These are phyloP conservation scores for Synanthedon formicaeformis DNA, from an alignment of 2,888 invertebrate genomes.

Conservation along the genomic window DNA sequence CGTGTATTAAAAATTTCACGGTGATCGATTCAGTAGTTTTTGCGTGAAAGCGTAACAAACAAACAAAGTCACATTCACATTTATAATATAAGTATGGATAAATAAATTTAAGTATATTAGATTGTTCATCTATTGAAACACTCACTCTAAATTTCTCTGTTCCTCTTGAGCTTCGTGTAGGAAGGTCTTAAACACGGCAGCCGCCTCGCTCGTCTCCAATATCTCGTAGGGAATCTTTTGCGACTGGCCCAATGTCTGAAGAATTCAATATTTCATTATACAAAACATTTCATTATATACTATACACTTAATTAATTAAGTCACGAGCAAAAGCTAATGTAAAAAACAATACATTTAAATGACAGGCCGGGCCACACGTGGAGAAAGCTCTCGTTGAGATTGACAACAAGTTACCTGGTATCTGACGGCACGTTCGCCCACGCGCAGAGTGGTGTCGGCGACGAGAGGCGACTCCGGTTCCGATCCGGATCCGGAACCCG, in stretches of 20 bases:
- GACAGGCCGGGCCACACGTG: too few species aligned
- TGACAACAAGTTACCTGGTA: constrained; percentile 27
- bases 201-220: constrained; percentile 90
- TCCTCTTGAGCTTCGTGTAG: constrained; percentile 92
- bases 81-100: too few species aligned
- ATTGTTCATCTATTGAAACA: constrained; percentile 13
- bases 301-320: too few species aligned
- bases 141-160: constrained; percentile 92
- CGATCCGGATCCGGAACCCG: constrained; percentile 68
- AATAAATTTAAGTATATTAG: neutral
- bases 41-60: too few species aligned
- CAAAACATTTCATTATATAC: too few species aligned
- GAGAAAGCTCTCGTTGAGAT: too few species aligned
- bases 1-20: too few species aligned
- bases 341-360: too few species aligned
- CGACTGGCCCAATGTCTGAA: constrained; percentile 55
- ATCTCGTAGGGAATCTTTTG: constrained; percentile 92
- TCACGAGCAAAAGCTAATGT: too few species aligned
- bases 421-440: constrained; percentile 46
- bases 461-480: constrained; percentile 46
- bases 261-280: constrained; percentile 1
- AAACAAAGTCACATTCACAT: too few species aligned
- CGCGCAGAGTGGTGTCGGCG: constrained; percentile 49
- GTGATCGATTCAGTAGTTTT: too few species aligned
- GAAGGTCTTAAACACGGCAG: constrained; percentile 91